phyloP scores from a whole-genome alignment of 2,888 invertebrate genomes.

The Drosophila mimetica region DNA sequence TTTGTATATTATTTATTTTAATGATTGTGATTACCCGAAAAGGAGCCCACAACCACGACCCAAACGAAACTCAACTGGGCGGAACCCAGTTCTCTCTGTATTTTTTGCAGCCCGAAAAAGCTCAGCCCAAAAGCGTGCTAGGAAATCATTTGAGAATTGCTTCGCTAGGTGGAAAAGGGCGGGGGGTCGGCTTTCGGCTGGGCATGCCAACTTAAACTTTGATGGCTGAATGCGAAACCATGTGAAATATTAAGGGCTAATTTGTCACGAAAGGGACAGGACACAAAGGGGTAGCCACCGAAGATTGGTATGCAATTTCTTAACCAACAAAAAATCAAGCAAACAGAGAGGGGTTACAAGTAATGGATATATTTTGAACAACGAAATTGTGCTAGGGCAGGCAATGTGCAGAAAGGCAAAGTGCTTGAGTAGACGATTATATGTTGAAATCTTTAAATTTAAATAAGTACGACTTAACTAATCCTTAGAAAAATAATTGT shows the following conservation, averaged over 20 bases:
- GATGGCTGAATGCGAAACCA: constrained; percentile 29
- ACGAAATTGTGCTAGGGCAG: background rate
- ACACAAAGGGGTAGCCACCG: background rate
- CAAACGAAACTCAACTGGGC: constrained; percentile 40
- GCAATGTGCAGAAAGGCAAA: background rate
- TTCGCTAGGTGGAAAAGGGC: constrained; percentile 4
- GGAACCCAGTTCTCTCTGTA: constrained; percentile 25
- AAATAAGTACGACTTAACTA: background rate
- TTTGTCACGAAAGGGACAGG: constrained; percentile 31
- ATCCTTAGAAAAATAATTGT: too few species aligned
- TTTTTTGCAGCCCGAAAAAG: constrained; percentile 6
- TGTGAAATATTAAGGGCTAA: constrained; percentile 38
- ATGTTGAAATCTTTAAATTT: background rate
- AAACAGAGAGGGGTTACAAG: background rate
- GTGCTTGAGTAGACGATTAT: background rate
- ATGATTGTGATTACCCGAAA: constrained; percentile 59
- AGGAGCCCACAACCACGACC: constrained; percentile 29
- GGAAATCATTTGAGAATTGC: constrained; percentile 41
- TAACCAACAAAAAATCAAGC: background rate
- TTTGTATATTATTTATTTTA: constrained; percentile 66
- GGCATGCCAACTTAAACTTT: constrained; percentile 32
- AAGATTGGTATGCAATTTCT: constrained; percentile 15
- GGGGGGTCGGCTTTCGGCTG: constrained; percentile 8
- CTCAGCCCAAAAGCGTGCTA: constrained; percentile 51
- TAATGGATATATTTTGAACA: background rate